Conservation (phyloP, 2,888 invertebrate genomes). For the Ophion ventricosus region DNA sequence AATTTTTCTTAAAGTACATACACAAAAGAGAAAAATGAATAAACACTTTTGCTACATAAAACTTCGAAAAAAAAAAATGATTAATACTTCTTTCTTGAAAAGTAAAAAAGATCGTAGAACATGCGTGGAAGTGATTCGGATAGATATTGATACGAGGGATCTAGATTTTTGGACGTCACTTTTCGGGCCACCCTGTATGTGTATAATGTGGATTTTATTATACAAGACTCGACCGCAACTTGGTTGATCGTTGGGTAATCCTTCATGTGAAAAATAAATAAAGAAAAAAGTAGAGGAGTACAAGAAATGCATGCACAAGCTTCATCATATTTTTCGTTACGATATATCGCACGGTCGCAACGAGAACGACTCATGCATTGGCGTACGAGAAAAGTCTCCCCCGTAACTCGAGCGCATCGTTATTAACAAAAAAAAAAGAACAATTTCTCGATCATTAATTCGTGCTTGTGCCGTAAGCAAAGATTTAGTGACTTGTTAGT, state of each 20-base stretch:
- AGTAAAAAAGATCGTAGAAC: not conserved
- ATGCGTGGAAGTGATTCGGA: too few relatives aligned
- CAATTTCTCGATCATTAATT: not conserved
- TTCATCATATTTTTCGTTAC: slow-evolving; percentile 22
- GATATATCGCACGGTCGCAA: slow-evolving; percentile 10
- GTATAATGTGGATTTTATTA: slow-evolving; percentile 25
- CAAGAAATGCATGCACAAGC: slow-evolving; percentile 10
- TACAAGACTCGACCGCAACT: slow-evolving; percentile 41
- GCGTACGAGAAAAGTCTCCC: not conserved
- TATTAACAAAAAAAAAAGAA: not conserved
- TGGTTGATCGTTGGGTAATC: slow-evolving; percentile 40
- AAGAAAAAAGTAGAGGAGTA: not conserved
- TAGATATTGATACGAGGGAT: too few relatives aligned
- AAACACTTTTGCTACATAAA: too few relatives aligned
- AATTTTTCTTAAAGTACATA: too few relatives aligned
- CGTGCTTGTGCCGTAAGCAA: not conserved
- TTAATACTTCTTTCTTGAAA: not conserved
- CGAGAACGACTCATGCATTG: not conserved
- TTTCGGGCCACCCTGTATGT: not conserved
- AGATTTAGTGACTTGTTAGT: not conserved
- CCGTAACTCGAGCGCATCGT: slow-evolving; percentile 3
- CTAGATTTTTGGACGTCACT: not conserved
- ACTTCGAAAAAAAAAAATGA: too few relatives aligned
- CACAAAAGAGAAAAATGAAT: too few relatives aligned
- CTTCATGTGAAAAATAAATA: slow-evolving; percentile 40